Base-by-base conservation (phyloP, 2,113 vertebrate species). In the Muntiacus muntjak region DNA sequence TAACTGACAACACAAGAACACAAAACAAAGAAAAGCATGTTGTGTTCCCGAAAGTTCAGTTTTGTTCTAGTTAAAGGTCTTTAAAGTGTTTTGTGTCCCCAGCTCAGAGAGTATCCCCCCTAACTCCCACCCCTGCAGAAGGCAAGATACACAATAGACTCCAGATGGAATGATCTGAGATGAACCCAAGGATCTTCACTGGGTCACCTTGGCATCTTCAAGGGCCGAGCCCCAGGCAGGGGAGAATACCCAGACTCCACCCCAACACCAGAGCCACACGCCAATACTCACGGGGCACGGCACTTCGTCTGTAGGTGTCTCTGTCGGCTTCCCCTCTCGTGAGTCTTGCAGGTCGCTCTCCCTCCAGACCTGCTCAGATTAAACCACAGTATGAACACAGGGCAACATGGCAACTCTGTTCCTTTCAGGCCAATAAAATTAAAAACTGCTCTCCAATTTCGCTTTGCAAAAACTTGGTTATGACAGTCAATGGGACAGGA, bases 301-400 rank as follows among this genome's bases (percentile, higher is more conserved):
- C 99, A 12, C 99, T 99, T 97, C 99, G 99, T 97, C 99, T 99
- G 99, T 99, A 99, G 0, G 99, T 99, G 86, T 99, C 99, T 98
- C 99, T 99, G 99, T 99, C 99, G 7, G 99, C 99, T 98, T 99
- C 99, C 3, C 99, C 99, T 64, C 99, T 99, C 25, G 99, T 99
- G 6, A 99, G 99, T 64, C 99, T 99, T 1, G 99, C 99, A 0
- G 99, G 99, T 58, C 99, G 99, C 94, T 99, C 99, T n/a, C 99
- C 99, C 96, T 99, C 99, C 98, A 99, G 98, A 98, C 99, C 99
- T 99, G 98, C 0, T 97, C 7, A 94, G 89, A 93, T 36, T 9
- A 94, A 96, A 91, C 1, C 28, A 87, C 21, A 64, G 1, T 0
- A 47, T 95, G 10, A 98, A 91, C 40, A 30, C 3, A 67, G 8